Conservation (phyloP, 2,797 vertebrate genomes). For the Girardinus metallicus region DNA sequence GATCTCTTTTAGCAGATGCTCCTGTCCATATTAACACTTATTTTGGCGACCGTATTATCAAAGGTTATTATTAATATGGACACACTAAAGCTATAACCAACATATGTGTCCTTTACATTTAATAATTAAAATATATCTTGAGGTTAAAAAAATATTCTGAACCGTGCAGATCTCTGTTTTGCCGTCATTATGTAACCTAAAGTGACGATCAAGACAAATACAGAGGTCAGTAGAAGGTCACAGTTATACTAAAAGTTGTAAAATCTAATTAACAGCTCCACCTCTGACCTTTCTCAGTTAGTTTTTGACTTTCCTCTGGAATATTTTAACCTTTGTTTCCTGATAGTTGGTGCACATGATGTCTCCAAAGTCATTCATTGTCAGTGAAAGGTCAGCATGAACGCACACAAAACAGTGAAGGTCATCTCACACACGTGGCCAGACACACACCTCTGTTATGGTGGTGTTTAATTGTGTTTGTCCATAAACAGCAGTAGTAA, state of each 20-base stretch:
- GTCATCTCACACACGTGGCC: constrained; percentile 38
- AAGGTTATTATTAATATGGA: not conserved
- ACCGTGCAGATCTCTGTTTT: not conserved
- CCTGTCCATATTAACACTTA: not conserved
- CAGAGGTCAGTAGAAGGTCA: not conserved
- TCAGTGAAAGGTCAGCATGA: constrained; percentile 51
- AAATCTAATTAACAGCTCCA: not conserved
- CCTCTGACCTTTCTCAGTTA: not conserved
- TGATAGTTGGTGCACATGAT: not conserved
- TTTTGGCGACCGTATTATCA: not conserved
- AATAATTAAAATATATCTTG: not conserved
- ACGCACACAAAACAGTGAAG: constrained; percentile 44
- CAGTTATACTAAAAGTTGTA: not conserved
- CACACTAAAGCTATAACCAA: not conserved
- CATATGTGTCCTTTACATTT: not conserved
- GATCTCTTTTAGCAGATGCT: not conserved
- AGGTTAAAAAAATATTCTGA: not conserved
- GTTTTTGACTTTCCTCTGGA: constrained; percentile 27
- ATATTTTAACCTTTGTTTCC: constrained; percentile 12
- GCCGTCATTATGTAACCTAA: not conserved
- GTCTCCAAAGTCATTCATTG: constrained; percentile 7
- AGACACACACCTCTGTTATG: constrained; percentile 38
- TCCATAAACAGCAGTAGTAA: constrained; percentile 59
- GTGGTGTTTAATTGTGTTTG: constrained; percentile 60
- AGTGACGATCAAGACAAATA: not conserved